Conservation (phyloP, 2,113 vertebrate genomes). For the Sinocyclocheilus rhinocerous region DNA sequence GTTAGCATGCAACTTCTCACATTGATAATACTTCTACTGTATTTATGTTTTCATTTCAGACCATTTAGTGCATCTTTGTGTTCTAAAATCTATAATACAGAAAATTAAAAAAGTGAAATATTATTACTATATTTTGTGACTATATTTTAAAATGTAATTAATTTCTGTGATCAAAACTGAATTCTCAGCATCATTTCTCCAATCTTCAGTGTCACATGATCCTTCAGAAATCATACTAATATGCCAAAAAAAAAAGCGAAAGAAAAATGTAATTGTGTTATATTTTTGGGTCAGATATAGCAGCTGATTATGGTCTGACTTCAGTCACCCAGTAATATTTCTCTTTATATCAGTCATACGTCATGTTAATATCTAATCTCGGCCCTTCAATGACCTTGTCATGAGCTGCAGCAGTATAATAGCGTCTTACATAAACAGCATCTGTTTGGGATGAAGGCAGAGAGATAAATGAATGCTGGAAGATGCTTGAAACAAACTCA, state of each 20-base stretch:
- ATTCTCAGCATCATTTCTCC: too few species aligned
- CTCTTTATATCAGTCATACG: neutral
- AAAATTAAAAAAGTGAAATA: neutral
- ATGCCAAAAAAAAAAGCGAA: neutral
- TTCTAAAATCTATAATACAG: neutral
- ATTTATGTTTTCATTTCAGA: neutral
- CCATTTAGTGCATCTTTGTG: neutral
- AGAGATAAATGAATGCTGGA: neutral
- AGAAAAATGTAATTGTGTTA: neutral
- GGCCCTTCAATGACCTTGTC: neutral
- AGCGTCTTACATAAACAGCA: neutral
- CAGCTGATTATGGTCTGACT: neutral
- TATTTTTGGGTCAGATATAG: neutral
- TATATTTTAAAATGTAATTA: too few species aligned
- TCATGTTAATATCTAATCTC: neutral
- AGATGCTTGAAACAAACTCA: neutral
- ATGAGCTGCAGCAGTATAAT: neutral
- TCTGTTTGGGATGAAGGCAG: neutral
- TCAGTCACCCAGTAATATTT: neutral
- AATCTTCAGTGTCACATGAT: too few species aligned
- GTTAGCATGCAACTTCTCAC: neutral
- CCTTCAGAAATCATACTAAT: too few species aligned
- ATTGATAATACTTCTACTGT: neutral
- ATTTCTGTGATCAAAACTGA: too few species aligned
- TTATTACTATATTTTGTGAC: neutral